These are phyloP conservation scores for Xenotilapia caudafasciata DNA, from an alignment of 2,113 vertebrate species.

Conservation along the genomic window DNA sequence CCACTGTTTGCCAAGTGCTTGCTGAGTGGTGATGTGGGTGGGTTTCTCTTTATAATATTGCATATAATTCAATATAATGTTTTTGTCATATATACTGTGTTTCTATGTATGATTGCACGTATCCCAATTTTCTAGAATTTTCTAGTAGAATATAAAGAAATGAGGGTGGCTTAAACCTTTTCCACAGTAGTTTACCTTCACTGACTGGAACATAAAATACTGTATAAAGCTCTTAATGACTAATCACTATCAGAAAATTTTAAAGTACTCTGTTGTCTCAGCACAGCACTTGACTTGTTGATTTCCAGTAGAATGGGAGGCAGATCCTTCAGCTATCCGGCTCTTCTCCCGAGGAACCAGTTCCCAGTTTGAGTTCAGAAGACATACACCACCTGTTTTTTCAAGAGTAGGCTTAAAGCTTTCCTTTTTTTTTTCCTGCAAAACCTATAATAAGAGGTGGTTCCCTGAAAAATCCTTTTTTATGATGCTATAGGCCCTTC, in stretches of 20 bases:
- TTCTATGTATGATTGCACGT: background rate
- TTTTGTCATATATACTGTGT: background rate
- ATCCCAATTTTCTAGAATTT: background rate
- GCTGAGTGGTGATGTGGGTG: background rate
- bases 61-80: background rate
- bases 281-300: background rate
- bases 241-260: background rate
- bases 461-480: background rate
- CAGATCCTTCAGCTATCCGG: background rate
- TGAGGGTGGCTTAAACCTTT: background rate
- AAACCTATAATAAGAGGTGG: background rate
- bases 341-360: background rate
- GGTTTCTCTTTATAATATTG: background rate
- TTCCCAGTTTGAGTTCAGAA: background rate
- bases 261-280: background rate
- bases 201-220: background rate
- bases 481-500: background rate
- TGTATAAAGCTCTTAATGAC: background rate
- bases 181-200: background rate
- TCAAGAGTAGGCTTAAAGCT: background rate
- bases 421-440: rapidly evolving
- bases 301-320: background rate
- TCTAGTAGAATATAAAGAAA: background rate
- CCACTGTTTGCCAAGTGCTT: background rate
- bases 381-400: background rate